Evolutionary conservation across 2,888 invertebrate species (phyloP).

Genomic region (Xiphydria camelus): DNA sequence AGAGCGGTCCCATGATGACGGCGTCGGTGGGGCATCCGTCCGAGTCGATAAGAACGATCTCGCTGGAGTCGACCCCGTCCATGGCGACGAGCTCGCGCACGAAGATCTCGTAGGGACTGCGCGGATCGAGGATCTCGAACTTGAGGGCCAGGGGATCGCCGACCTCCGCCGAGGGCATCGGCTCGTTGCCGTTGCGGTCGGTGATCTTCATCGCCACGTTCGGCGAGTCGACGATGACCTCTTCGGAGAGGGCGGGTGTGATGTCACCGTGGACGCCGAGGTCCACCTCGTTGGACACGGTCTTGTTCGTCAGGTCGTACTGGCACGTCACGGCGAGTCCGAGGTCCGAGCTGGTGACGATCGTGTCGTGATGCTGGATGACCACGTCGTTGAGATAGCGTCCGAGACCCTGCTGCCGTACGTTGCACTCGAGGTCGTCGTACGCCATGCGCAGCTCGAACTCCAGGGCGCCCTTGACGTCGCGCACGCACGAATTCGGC

Average conservation of each 20-base stretch:
- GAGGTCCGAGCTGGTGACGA: slow-evolving; percentile 91
- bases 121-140: slow-evolving; percentile 89
- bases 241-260: slow-evolving; percentile 82
- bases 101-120: slow-evolving; percentile 94
- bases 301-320: slow-evolving; percentile 92
- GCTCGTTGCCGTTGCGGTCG: slow-evolving; percentile 80
- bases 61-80: slow-evolving; percentile 91
- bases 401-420: slow-evolving; percentile 85
- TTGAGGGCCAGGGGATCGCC: slow-evolving; percentile 89
- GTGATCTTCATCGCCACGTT: slow-evolving; percentile 94
- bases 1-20: slow-evolving; percentile 90
- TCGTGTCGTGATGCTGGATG: slow-evolving; percentile 94
- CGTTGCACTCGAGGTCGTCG: slow-evolving; percentile 90
- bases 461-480: slow-evolving; percentile 84
- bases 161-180: slow-evolving; percentile 86
- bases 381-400: slow-evolving; percentile 89
- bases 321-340: slow-evolving; percentile 92
- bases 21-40: slow-evolving; percentile 92
- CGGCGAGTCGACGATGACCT: slow-evolving; percentile 90
- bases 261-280: slow-evolving; percentile 88
- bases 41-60: slow-evolving; percentile 89
- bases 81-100: slow-evolving; percentile 91
- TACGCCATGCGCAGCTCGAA: slow-evolving; percentile 92
- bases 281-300: slow-evolving; percentile 89
- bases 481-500: slow-evolving; percentile 89